A percentile compares a stretch with the other conserved stretches of the same genome.
Evolutionary conservation across 2,888 invertebrate genomes (phyloP).

Genomic region (Oligia latruncula): DNA sequence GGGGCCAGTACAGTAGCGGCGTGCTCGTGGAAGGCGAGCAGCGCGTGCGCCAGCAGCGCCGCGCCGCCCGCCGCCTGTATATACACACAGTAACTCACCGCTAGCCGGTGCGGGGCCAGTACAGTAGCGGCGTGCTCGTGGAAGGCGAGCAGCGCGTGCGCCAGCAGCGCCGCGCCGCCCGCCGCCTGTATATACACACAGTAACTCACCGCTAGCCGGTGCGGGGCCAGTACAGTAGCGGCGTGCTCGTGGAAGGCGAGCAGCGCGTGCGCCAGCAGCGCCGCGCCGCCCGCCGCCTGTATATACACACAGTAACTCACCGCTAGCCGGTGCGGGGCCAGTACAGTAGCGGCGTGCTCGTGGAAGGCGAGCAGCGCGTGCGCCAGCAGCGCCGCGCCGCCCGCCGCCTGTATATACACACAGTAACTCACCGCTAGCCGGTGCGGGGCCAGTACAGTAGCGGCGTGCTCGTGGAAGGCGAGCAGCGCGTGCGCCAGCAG

Average conservation of each 20-base stretch:
- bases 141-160: constrained; percentile 81
- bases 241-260: constrained; percentile 82
- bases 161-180: constrained; percentile 78
- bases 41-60: constrained; percentile 78
- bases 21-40: constrained; percentile 82
- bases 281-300: constrained; percentile 80
- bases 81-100: constrained; percentile 40
- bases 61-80: too few relatives aligned
- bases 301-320: too few relatives aligned
- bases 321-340: constrained; percentile 71
- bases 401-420: too few relatives aligned
- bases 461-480: constrained; percentile 81
- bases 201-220: constrained; percentile 61
- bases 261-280: constrained; percentile 79
- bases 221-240: constrained; percentile 69
- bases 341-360: constrained; percentile 75
- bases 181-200: too few relatives aligned
- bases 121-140: constrained; percentile 78
- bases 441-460: constrained; percentile 69
- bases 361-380: constrained; percentile 82
- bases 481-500: constrained; percentile 80
- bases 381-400: constrained; percentile 78
- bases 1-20: constrained; percentile 72
- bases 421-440: constrained; percentile 62
- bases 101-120: constrained; percentile 70